A percentile compares a stretch with the other conserved stretches of the same genome.
These are phyloP conservation scores for Rhegmatorhina hoffmannsi DNA, from an alignment of 2,113 vertebrate species.

Conservation along the genomic window DNA sequence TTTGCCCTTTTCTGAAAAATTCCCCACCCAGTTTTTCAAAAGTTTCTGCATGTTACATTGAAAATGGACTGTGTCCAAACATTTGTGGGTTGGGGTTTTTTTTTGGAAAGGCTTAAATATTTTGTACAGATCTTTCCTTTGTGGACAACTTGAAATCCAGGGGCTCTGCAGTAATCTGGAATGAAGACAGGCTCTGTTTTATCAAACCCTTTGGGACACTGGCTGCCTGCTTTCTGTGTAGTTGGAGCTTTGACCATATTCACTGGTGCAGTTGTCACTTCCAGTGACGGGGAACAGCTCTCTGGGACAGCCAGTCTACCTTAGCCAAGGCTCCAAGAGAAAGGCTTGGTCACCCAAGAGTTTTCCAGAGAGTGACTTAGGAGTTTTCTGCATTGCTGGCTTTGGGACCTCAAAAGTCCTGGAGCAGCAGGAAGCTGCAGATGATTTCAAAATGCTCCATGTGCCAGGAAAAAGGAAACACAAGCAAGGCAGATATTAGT, in stretches of 20 bases:
- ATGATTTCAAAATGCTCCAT: neutral
- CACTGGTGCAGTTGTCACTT: neutral
- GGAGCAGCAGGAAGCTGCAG: neutral
- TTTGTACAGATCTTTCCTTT: slow-evolving; percentile 31
- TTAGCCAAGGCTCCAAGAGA: neutral
- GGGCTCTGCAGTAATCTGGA: slow-evolving; percentile 32
- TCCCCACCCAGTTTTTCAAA: slow-evolving; percentile 40
- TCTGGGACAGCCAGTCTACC: neutral
- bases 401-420: neutral
- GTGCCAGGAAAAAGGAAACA: slow-evolving; percentile 14
- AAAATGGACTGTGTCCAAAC: slow-evolving; percentile 7
- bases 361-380: neutral
- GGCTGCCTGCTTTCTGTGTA: neutral
- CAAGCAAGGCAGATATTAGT: neutral
- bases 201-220: neutral
- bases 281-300: neutral
- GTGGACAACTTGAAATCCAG: slow-evolving; percentile 18
- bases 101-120: slow-evolving; percentile 22
- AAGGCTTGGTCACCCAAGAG: neutral
- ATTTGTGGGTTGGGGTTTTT: neutral
- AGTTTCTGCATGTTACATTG: slow-evolving; percentile 16
- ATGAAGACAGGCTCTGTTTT: slow-evolving; percentile 13
- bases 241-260: neutral
- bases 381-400: neutral
- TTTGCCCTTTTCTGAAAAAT: slow-evolving; percentile 40